Conservation (phyloP, 2,888 invertebrate genomes). For the Oxycera nigricornis region DNA sequence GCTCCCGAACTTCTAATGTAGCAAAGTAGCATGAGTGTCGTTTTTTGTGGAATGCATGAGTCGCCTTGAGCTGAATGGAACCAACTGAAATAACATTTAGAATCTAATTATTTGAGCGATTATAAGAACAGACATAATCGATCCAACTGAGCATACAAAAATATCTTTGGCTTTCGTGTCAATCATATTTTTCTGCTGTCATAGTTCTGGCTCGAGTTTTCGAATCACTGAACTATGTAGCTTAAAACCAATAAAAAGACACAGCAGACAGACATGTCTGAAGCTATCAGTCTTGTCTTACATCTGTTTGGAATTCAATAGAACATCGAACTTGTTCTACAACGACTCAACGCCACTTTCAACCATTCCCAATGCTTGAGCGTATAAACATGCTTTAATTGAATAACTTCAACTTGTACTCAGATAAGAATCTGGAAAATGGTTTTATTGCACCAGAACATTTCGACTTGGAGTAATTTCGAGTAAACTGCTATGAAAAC, state of each 20-base stretch:
- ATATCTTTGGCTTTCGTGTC: too few relatives aligned
- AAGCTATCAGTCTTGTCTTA: constrained; percentile 19
- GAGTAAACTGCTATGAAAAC: constrained; percentile 15
- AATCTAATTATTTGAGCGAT: not conserved
- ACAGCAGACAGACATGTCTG: not conserved
- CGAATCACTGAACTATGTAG: not conserved
- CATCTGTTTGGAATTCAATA: constrained; percentile 23
- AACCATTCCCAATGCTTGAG: not conserved
- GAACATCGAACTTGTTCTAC: not conserved
- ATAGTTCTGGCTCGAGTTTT: not conserved
- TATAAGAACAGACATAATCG: too few relatives aligned
- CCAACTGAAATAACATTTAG: not conserved
- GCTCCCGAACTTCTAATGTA: too few relatives aligned
- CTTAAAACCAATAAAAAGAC: not conserved
- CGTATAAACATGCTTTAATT: constrained; percentile 13
- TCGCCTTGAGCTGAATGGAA: not conserved
- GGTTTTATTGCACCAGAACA: constrained; percentile 13
- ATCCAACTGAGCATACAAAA: not conserved
- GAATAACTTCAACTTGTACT: constrained; percentile 26
- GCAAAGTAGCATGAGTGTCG: too few relatives aligned
- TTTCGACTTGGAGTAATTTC: constrained; percentile 13
- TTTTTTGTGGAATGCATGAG: too few relatives aligned
- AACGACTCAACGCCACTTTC: not conserved
- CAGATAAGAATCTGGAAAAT: constrained; percentile 20
- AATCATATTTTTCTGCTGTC: not conserved